Evolutionary conservation across 2,113 vertebrate genomes (phyloP).

Genomic region (Albula goreensis): DNA sequence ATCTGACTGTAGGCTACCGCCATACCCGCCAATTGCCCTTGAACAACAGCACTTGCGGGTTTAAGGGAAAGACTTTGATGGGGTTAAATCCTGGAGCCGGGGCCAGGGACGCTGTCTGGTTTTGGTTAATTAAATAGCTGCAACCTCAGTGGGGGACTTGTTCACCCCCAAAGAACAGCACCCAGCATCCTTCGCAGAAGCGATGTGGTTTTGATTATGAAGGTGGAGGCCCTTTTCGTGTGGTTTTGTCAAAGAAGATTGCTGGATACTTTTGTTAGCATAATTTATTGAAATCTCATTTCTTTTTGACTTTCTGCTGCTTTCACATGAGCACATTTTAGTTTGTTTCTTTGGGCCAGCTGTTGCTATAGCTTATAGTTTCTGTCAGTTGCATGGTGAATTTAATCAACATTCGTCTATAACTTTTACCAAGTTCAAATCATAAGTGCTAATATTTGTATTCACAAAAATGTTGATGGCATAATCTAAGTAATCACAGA

Average conservation of each 20-base stretch:
- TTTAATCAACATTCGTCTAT: no score
- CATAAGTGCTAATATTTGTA: no score
- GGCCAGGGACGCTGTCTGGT: not conserved
- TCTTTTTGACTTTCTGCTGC: not conserved
- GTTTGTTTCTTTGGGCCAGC: no score
- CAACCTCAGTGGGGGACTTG: not conserved
- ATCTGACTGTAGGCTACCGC: not conserved
- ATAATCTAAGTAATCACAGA: no score
- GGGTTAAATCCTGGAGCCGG: not conserved
- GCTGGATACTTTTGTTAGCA: not conserved
- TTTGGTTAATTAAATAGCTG: not conserved
- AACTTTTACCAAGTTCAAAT: no score
- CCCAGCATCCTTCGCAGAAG: not conserved
- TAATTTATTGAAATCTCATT: not conserved
- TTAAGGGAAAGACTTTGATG: not conserved
- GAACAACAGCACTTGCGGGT: not conserved
- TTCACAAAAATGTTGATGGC: no score
- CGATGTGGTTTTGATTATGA: conserved; percentile 12
- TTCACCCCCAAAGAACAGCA: not conserved
- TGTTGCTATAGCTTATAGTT: no score
- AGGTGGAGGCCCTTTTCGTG: not conserved
- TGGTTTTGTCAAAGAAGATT: not conserved
- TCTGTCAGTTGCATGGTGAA: no score
- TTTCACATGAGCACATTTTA: no score
- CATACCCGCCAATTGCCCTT: not conserved